Conservation (phyloP, 2,888 invertebrate genomes). For the Cenopis cana region DNA sequence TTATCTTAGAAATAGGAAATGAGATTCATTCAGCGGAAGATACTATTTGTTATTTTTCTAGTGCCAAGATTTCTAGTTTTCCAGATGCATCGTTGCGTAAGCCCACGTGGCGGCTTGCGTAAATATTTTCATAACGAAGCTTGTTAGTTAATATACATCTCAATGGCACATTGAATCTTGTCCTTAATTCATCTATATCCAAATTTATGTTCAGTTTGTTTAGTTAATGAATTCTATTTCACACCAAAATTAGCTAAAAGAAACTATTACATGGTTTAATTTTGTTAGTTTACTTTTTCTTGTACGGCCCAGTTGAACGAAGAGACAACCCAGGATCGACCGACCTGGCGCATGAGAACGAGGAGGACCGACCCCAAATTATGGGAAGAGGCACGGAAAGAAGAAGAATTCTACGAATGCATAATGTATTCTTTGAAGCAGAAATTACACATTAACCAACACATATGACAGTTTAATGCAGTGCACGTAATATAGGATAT, state of each 20-base stretch:
- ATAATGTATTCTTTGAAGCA: not conserved
- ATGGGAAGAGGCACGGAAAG: too few species aligned
- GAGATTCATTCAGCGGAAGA: conserved; percentile 3
- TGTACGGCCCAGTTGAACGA: too few species aligned
- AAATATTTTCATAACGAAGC: not conserved
- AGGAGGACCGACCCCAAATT: too few species aligned
- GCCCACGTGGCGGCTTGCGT: not conserved
- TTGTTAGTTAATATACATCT: not conserved
- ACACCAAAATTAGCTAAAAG: not conserved
- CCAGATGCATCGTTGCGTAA: not conserved
- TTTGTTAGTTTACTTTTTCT: too few species aligned
- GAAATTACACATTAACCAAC: not conserved
- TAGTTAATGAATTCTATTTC: too few species aligned
- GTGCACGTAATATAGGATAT: not conserved
- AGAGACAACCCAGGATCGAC: too few species aligned
- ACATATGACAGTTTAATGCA: not conserved
- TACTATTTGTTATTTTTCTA: not conserved
- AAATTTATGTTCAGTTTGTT: not conserved
- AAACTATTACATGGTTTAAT: not conserved
- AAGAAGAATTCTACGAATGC: too few species aligned
- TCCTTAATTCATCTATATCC: not conserved
- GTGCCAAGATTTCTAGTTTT: conserved; percentile 6
- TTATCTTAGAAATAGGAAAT: not conserved
- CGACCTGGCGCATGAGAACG: too few species aligned
- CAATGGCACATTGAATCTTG: not conserved